phyloP scores from a whole-genome alignment of 2,888 invertebrate genomes.

The Malthinus flaveolus region DNA sequence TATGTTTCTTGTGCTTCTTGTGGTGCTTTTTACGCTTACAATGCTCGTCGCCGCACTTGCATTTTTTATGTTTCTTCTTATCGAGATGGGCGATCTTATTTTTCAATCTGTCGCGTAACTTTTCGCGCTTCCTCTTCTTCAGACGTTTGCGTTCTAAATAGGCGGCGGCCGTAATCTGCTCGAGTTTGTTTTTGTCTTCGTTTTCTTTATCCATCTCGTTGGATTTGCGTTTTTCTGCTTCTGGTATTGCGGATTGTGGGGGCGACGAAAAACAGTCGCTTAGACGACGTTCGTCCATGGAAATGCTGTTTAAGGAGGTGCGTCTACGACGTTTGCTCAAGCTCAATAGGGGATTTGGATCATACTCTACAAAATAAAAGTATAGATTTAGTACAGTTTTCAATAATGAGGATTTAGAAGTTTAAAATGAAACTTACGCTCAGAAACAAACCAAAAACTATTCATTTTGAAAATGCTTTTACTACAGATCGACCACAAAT shows the following conservation, averaged over 20 bases:
- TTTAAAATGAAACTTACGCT: no score
- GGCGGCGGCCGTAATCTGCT: conserved; percentile 56
- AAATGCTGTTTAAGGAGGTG: conserved; percentile 61
- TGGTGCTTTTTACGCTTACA: conserved; percentile 76
- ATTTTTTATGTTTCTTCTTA: conserved; percentile 70
- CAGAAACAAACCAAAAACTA: no score
- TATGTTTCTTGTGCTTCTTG: conserved; percentile 78
- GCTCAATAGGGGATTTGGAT: conserved; percentile 77
- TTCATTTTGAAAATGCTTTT: no score
- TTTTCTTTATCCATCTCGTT: conserved; percentile 38
- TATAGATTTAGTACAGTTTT: not conserved
- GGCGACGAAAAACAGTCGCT: conserved; percentile 38
- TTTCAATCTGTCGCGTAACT: conserved; percentile 67
- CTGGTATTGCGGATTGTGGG: conserved; percentile 22
- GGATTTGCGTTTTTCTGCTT: conserved; percentile 28
- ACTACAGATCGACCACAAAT: no score
- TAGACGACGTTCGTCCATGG: conserved; percentile 58
- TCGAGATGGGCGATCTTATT: conserved; percentile 57
- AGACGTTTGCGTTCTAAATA: conserved; percentile 67
- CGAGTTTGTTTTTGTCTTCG: conserved; percentile 46
- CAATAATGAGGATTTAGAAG: no score
- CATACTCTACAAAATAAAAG: conserved; percentile 69
- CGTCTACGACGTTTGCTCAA: conserved; percentile 76
- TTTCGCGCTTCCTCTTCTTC: conserved; percentile 71
- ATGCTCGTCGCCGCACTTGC: conserved; percentile 69